Evolutionary conservation across 1,140 invertebrate species (phyloP).

Genomic region (Plutomurus gul): DNA sequence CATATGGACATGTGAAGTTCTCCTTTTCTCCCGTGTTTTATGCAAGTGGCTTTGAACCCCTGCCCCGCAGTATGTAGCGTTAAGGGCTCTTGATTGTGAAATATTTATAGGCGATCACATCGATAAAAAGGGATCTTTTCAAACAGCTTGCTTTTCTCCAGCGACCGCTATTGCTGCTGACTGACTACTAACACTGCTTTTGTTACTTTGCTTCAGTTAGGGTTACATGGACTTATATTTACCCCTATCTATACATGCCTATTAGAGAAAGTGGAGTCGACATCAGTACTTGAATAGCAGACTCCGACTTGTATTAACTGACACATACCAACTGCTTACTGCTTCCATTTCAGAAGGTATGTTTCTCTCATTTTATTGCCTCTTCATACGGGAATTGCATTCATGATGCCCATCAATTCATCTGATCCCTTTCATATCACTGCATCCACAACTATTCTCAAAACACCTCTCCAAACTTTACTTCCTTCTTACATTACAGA

Average conservation of each 20-base stretch:
- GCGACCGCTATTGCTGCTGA: not conserved
- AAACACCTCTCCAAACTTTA: not conserved
- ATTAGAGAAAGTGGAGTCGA: not conserved
- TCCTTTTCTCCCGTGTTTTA: conserved; percentile 44
- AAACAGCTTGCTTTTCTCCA: conserved; percentile 29
- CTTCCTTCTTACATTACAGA: not conserved
- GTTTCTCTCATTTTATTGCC: conserved; percentile 35
- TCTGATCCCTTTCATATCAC: not conserved
- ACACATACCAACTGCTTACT: conserved; percentile 12
- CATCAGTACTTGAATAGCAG: not conserved
- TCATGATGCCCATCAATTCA: conserved; percentile 40
- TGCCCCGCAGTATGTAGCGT: conserved; percentile 37
- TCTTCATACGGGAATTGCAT: conserved; percentile 39
- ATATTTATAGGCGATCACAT: conserved; percentile 54
- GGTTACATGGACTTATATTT: not conserved
- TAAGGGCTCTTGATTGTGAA: conserved; percentile 54
- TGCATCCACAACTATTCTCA: not conserved
- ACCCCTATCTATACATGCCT: not conserved
- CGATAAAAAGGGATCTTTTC: conserved; percentile 53
- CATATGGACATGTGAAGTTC: conserved; percentile 35
- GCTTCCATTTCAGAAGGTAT: not conserved
- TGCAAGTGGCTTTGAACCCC: conserved; percentile 51
- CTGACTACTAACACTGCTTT: not conserved
- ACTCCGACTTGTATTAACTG: not conserved
- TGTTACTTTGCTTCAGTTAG: not conserved